These are phyloP conservation scores for Psilopogon haemacephalus DNA, from an alignment of 2,113 vertebrate species.

Conservation along the genomic window DNA sequence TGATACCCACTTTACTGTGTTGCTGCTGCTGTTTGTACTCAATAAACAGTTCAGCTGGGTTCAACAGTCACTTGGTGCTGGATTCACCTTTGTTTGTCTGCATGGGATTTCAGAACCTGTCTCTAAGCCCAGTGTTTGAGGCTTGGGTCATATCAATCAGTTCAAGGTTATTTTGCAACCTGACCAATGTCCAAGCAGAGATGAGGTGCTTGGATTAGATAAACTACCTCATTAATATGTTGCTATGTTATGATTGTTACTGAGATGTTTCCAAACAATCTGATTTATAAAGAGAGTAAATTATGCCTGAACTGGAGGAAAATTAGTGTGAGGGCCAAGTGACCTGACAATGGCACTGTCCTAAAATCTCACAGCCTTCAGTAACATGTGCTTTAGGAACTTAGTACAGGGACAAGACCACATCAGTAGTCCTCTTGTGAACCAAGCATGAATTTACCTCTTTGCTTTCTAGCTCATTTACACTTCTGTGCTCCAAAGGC, in stretches of 20 bases:
- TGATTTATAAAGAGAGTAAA: neutral
- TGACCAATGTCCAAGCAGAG: neutral
- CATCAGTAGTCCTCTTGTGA: neutral
- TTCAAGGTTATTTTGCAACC: neutral
- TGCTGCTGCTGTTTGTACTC: too few species aligned
- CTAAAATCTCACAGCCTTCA: neutral
- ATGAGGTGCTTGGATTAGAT: neutral
- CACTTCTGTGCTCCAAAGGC: accelerated
- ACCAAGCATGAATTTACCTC: neutral
- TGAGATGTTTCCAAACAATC: neutral
- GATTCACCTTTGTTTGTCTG: too few species aligned
- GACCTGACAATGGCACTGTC: neutral
- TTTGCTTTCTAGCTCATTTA: neutral
- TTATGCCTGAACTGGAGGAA: neutral
- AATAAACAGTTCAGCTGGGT: too few species aligned
- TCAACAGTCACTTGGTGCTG: too few species aligned
- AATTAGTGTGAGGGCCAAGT: accelerated
- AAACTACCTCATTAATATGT: neutral
- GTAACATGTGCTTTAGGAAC: neutral
- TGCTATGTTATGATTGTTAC: neutral
- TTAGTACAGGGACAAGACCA: neutral
- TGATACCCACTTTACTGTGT: too few species aligned
- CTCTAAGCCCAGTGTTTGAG: too few species aligned
- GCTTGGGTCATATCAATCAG: too few species aligned
- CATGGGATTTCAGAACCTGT: too few species aligned